phyloP scores from a whole-genome alignment of 2,113 vertebrate species.

The Etia nguti region DNA sequence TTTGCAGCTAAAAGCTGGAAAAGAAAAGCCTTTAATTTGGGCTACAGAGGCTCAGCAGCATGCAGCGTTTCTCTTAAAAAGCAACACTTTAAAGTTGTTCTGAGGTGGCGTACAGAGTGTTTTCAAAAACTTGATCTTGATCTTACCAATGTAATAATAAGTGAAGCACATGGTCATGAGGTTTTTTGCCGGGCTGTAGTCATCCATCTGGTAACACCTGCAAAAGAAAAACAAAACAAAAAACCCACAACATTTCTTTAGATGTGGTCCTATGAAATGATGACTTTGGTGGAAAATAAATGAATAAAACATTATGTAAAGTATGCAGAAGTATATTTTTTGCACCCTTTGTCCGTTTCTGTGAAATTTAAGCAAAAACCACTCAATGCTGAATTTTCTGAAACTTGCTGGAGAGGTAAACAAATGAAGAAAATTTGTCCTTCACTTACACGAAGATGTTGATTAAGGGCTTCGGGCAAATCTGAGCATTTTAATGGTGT shows the following conservation, averaged over 20 bases:
- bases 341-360: neutral
- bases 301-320: neutral
- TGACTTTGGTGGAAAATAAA: neutral
- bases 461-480: too few species aligned
- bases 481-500: too few species aligned
- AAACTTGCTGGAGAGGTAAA: neutral
- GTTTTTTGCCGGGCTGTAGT: constrained; percentile 94
- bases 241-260: neutral
- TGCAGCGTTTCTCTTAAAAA: neutral
- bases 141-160: constrained; percentile 88
- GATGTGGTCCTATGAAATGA: neutral
- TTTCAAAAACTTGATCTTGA: neutral
- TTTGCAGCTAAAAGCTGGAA: neutral
- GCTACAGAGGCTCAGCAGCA: neutral
- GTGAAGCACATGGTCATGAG: constrained; percentile 99
- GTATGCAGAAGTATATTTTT: neutral
- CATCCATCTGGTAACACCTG: constrained; percentile 96
- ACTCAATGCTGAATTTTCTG: neutral
- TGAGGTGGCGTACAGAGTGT: rapidly evolving
- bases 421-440: neutral
- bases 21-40: neutral
- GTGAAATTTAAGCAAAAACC: neutral
- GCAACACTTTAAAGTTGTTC: neutral
- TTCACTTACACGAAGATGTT: too few species aligned
- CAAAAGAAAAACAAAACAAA: neutral